Evolutionary conservation across 2,797 vertebrate genomes (phyloP).

Genomic region (Girardinus metallicus): DNA sequence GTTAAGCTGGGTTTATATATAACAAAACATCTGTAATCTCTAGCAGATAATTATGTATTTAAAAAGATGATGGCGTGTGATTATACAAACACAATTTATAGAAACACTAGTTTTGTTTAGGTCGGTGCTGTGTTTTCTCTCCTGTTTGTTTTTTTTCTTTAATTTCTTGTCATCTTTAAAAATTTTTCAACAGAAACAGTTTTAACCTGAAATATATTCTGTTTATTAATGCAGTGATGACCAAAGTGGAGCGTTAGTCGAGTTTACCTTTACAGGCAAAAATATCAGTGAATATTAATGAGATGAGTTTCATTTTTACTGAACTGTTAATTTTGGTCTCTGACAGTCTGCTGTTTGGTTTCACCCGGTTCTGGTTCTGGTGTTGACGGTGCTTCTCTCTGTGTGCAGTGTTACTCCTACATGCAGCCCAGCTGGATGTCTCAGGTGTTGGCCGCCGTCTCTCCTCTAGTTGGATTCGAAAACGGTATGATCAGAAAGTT

Average conservation of each 20-base stretch:
- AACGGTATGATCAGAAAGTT: slow-evolving; percentile 29
- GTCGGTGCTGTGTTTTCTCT: too few relatives aligned
- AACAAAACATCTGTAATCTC: too few relatives aligned
- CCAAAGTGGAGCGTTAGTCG: too few relatives aligned
- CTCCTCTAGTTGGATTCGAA: slow-evolving; percentile 36
- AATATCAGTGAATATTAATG: background rate
- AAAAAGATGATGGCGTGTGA: too few relatives aligned
- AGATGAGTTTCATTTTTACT: background rate
- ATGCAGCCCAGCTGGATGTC: slow-evolving; percentile 59
- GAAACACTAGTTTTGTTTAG: too few relatives aligned
- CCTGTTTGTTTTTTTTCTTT: too few relatives aligned
- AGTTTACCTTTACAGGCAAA: background rate
- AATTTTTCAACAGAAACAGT: background rate
- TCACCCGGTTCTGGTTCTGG: background rate
- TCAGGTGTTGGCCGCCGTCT: slow-evolving; percentile 48
- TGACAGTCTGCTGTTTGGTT: background rate
- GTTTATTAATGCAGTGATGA: background rate
- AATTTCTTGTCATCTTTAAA: too few relatives aligned
- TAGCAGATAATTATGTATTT: too few relatives aligned
- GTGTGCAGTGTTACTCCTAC: slow-evolving; percentile 36
- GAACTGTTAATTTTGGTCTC: background rate
- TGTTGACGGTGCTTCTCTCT: background rate
- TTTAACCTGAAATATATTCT: background rate
- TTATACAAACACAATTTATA: too few relatives aligned
- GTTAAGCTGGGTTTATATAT: too few relatives aligned